These are phyloP conservation scores for Epinephelus cyanopodus DNA, from an alignment of 2,113 vertebrate genomes.

Conservation along the genomic window DNA sequence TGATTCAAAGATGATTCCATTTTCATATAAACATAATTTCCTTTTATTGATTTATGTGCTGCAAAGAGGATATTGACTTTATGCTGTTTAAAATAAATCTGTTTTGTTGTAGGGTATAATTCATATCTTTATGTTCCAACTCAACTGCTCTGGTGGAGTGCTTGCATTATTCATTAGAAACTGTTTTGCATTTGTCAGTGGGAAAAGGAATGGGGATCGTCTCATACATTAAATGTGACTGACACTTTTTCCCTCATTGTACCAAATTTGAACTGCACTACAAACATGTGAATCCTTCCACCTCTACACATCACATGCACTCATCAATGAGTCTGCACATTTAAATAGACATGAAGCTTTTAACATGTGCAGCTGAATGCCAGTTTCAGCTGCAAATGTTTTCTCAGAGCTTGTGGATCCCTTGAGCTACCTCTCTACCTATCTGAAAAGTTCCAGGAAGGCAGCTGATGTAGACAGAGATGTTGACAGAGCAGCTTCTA, in stretches of 20 bases:
- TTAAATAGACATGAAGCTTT: background rate
- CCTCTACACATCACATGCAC: background rate
- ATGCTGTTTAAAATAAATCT: background rate
- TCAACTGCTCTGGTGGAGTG: constrained; percentile 6
- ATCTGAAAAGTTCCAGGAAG: too few species aligned
- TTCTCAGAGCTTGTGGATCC: too few species aligned
- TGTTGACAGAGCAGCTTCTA: too few species aligned
- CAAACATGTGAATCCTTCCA: constrained; percentile 1
- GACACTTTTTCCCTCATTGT: background rate
- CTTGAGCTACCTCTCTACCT: too few species aligned
- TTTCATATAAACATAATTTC: constrained; percentile 15
- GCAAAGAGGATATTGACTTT: constrained; percentile 9
- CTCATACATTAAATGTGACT: background rate
- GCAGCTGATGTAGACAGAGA: too few species aligned
- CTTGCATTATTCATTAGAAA: constrained; percentile 30
- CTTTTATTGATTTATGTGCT: constrained; percentile 15
- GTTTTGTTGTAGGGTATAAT: constrained; percentile 3
- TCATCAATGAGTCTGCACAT: constrained; percentile 14
- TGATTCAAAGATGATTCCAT: constrained; percentile 12
- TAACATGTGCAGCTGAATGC: background rate
- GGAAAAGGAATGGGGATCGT: background rate
- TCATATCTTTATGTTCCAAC: constrained; percentile 15
- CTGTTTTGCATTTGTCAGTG: constrained; percentile 1
- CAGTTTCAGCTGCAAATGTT: background rate
- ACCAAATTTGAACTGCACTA: background rate